A percentile compares a stretch with the other conserved stretches of the same genome.
Conservation (phyloP, 2,797 vertebrate species). For the Poecilia velifera region DNA sequence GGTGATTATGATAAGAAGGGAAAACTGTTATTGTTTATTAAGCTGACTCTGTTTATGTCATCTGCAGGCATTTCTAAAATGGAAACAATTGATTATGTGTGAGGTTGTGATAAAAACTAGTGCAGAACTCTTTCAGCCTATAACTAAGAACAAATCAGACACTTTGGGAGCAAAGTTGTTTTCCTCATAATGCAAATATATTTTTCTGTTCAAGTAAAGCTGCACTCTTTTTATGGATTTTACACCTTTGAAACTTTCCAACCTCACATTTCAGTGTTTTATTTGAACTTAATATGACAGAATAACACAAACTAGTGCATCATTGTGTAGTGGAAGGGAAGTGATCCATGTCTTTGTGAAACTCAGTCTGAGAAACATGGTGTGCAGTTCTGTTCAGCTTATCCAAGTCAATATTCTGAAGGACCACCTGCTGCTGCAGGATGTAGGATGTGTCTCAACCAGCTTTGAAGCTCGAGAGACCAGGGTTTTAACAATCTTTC, state of each 20-base stretch:
- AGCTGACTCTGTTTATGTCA: neutral
- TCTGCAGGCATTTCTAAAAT: neutral
- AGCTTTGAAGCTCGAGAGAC: neutral
- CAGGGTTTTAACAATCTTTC: neutral
- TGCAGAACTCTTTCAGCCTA: neutral
- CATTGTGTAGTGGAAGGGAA: neutral
- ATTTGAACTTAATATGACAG: neutral
- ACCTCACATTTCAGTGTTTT: neutral
- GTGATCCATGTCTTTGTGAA: neutral
- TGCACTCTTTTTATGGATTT: neutral
- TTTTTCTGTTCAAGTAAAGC: neutral
- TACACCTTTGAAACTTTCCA: neutral
- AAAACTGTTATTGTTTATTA: neutral
- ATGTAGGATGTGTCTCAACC: neutral
- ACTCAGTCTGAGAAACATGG: neutral
- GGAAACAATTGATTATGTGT: neutral
- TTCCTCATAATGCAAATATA: neutral
- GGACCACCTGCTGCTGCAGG: neutral
- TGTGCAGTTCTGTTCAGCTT: neutral
- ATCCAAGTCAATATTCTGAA: neutral
- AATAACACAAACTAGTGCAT: neutral
- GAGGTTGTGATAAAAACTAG: neutral
- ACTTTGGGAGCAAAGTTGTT: neutral
- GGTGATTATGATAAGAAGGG: neutral
- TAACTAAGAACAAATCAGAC: neutral